phyloP scores from a whole-genome alignment of 2,888 invertebrate genomes.

The Cartodere bifasciata region DNA sequence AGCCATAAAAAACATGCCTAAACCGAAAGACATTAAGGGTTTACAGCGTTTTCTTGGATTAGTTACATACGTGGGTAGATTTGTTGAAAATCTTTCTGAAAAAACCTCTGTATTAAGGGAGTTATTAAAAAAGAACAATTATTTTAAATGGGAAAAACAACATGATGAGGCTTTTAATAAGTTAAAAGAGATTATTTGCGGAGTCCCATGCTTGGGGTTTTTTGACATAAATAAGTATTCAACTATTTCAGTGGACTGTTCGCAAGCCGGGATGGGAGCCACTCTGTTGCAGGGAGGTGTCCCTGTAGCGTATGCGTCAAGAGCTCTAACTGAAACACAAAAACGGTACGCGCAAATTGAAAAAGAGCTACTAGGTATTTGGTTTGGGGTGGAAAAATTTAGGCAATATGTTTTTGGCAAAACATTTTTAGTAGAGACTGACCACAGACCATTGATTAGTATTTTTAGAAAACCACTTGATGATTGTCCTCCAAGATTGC shows the following conservation, averaged over 20 bases:
- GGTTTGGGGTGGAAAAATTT: conserved; percentile 21
- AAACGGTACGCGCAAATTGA: conserved; percentile 26
- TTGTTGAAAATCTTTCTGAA: conserved; percentile 15
- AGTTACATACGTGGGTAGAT: conserved; percentile 15
- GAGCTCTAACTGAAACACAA: conserved; percentile 21
- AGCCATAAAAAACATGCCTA: conserved; percentile 10
- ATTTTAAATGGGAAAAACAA: conserved; percentile 17
- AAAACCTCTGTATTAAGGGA: conserved; percentile 16
- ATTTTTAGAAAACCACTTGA: conserved; percentile 17
- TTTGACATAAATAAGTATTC: conserved; percentile 20
- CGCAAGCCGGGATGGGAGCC: conserved; percentile 24
- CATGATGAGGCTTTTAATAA: conserved; percentile 19
- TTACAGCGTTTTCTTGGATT: conserved; percentile 19
- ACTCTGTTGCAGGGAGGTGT: conserved; percentile 21
- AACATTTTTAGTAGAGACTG: conserved; percentile 22
- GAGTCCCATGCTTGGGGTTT: conserved; percentile 21
- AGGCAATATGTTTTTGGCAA: conserved; percentile 23
- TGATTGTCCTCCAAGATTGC: conserved; percentile 11
- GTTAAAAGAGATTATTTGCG: conserved; percentile 20
- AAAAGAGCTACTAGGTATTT: conserved; percentile 26
- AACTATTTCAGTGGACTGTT: conserved; percentile 23
- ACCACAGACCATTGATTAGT: conserved; percentile 26
- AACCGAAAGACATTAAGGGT: conserved; percentile 10
- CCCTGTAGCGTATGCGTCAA: conserved; percentile 25
- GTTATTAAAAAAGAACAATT: conserved; percentile 15